phyloP scores from a whole-genome alignment of 2,797 vertebrate genomes.

The Catostomus latipinnis region DNA sequence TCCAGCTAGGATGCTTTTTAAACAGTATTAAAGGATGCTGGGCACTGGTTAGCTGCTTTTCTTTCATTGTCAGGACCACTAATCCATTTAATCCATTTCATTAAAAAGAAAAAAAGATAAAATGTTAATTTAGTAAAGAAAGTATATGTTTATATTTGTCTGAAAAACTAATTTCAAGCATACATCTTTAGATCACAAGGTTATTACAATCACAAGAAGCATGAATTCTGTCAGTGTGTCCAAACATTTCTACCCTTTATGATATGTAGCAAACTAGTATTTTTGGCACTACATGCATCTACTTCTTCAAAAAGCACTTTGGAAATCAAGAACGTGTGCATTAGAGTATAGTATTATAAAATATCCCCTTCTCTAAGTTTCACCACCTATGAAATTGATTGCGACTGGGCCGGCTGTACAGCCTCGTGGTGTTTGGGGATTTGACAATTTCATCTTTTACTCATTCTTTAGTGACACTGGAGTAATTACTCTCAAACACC shows the following conservation, averaged over 20 bases:
- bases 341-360: slow-evolving; percentile 1
- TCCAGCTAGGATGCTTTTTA: too few relatives aligned
- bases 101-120: too few relatives aligned
- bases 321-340: background rate
- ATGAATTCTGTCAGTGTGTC: too few relatives aligned
- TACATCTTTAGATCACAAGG: too few relatives aligned
- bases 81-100: too few relatives aligned
- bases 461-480: slow-evolving; percentile 34
- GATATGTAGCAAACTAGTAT: background rate
- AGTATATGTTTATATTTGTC: too few relatives aligned
- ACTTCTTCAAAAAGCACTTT: background rate
- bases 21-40: too few relatives aligned
- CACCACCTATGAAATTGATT: background rate
- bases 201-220: too few relatives aligned
- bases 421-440: slow-evolving; percentile 17
- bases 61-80: too few relatives aligned
- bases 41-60: too few relatives aligned
- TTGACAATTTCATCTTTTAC: slow-evolving; percentile 40
- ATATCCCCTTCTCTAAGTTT: background rate
- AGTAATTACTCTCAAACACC: slow-evolving; percentile 40
- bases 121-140: too few relatives aligned
- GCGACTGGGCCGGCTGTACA: background rate
- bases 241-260: background rate
- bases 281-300: background rate
- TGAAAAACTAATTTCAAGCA: too few relatives aligned